These are phyloP conservation scores for Galerucella nymphaeae DNA, from an alignment of 2,888 invertebrate species.

Conservation along the genomic window DNA sequence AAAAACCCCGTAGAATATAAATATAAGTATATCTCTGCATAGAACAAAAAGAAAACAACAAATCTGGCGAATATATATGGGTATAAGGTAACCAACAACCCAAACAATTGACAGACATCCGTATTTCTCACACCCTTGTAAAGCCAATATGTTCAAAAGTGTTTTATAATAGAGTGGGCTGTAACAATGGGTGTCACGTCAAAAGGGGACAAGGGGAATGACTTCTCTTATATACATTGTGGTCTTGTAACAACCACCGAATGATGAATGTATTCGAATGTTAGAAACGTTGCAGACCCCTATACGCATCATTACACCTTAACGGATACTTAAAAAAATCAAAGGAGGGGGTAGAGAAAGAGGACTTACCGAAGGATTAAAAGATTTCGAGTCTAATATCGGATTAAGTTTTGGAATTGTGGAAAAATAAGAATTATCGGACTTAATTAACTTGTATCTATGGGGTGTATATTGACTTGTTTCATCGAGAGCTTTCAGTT, in stretches of 20 bases:
- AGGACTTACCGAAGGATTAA: neutral
- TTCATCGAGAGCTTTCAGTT: neutral
- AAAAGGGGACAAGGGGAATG: constrained; percentile 50
- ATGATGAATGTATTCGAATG: constrained; percentile 41
- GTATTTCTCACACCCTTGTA: constrained; percentile 58
- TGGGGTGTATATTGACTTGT: neutral
- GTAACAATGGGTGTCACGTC: constrained; percentile 63
- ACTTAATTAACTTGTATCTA: neutral
- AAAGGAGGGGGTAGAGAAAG: neutral
- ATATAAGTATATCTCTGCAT: neutral
- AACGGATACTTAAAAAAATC: constrained; percentile 34
- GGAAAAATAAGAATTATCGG: neutral
- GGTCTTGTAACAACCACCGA: constrained; percentile 48
- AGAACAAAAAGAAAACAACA: constrained; percentile 31
- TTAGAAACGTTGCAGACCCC: constrained; percentile 41
- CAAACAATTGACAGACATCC: constrained; percentile 50
- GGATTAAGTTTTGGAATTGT: neutral
- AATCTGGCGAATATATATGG: constrained; percentile 29
- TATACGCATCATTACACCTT: constrained; percentile 60
- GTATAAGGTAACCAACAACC: constrained; percentile 36
- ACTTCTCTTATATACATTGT: constrained; percentile 50
- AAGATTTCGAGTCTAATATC: neutral
- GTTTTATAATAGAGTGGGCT: constrained; percentile 63
- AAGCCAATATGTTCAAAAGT: constrained; percentile 63
- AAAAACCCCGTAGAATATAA: neutral